These are phyloP conservation scores for Brienomyrus longianalis DNA, from an alignment of 2,113 vertebrate species.

Conservation along the genomic window DNA sequence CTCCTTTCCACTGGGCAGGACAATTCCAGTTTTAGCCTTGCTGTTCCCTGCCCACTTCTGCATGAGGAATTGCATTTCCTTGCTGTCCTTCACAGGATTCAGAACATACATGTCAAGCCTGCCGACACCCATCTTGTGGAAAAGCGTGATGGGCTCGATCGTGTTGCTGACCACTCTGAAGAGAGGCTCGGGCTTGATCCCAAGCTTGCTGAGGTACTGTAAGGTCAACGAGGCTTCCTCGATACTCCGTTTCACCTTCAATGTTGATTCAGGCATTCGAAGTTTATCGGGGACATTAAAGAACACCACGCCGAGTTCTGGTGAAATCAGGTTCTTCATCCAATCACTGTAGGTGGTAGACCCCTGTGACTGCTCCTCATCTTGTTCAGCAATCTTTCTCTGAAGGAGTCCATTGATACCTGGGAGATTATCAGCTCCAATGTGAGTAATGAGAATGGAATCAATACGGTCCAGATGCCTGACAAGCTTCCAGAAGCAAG, in stretches of 20 bases:
- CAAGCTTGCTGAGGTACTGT: constrained; percentile 86
- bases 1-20: constrained; percentile 85
- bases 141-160: constrained; percentile 87
- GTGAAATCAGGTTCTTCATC: constrained; percentile 95
- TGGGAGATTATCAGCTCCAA: constrained; percentile 91
- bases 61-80: constrained; percentile 99
- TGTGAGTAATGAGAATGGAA: constrained; percentile 91
- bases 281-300: constrained; percentile 95
- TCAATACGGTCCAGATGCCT: constrained; percentile 93
- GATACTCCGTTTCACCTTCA: constrained; percentile 90
- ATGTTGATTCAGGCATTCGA: constrained; percentile 77
- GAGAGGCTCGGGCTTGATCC: constrained; percentile 87
- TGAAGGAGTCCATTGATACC: constrained; percentile 94
- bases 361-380: constrained; percentile 84
- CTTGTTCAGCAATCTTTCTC: constrained; percentile 90
- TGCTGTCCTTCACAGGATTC: constrained; percentile 96
- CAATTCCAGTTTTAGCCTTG: constrained; percentile 95
- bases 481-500: constrained; percentile 98
- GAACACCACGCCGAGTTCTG: constrained; percentile 93
- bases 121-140: constrained; percentile 96
- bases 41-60: constrained; percentile 98
- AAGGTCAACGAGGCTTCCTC: constrained; percentile 89
- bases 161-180: constrained; percentile 84
- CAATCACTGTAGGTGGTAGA: constrained; percentile 87
- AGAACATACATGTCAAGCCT: constrained; percentile 93